Base-by-base conservation (phyloP, 2,113 vertebrate species). In the Pogona vitticeps region DNA sequence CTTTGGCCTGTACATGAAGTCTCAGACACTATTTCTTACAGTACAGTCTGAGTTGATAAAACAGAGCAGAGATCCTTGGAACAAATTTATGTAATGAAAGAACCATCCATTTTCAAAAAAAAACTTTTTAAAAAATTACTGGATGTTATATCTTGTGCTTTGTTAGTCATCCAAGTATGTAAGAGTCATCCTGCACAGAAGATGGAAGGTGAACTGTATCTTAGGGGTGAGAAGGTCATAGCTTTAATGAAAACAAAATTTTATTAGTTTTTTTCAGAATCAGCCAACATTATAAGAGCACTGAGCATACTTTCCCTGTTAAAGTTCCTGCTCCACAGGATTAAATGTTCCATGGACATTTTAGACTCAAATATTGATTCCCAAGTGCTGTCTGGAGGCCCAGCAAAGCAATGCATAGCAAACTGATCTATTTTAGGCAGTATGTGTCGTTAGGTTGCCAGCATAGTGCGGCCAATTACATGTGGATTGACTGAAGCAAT, bases 111-210 rank as follows among this genome's bases (percentile, higher is more conserved):
- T 21, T 26, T 26, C 10, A 93, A 85, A 52, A 52, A 52, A 67
- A 83, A 78, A 83, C 67, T 93, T 92, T 94, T n/a, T 31, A 67
- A 65, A 65, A 65, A 31, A 85, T 86, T 87, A 87, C 78, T 92
- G 91, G 76, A 86, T 86, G 36, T 91, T 91, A 91, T 93, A 92
- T 12, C 91, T 67, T 80, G 83, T 93, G 86, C 85, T 91, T 90
- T 93, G 86, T 85, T 95, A 94, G 92, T 86, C 89, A 88, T 91
- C 78, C 90, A 91, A 85, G 77, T 6, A 76, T 88, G 91, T 92
- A 83, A 89, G 88, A 94, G 92, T 85, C 86, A 68, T 88, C 71
- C 88, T 89, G 17, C 17, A 56, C 21, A 80, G 23, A 65, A 70
- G 46, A 77, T 13, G 70, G 63, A 88, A 88, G 77, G 83, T 40